Base-by-base conservation (phyloP, 2,797 vertebrate genomes). In the Kryptopterus vitreolus region DNA sequence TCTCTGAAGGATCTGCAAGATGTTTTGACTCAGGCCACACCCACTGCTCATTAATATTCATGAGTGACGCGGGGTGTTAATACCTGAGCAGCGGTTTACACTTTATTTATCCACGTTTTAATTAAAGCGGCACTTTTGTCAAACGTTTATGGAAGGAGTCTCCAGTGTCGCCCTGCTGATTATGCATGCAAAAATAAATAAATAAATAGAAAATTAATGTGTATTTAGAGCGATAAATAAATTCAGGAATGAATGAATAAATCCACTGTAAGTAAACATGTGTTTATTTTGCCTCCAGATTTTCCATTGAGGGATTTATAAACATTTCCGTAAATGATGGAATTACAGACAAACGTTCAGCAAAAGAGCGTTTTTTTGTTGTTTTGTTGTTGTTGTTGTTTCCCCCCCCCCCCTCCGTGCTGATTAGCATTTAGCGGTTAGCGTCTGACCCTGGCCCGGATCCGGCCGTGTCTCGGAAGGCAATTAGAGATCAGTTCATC, bases 401-500 rank as follows among this genome's bases (percentile, higher is more conserved):
- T 12, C 38, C 22, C 38, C 62, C 33, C 16, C 3, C 29, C 3
- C 65, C 48, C 46, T 38, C n/a, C 43, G 0, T 18, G 16, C 13
- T 46, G 43, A 68, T 69, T 69, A 48, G 66, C 66, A 50, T 50
- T 24, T 48, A 68, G 38, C 66, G 18, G n/a, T 29, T 29, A 29
- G 29, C 43, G 29, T 69, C 43, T 69, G 66, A 50, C 66, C 66
- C 66, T 50, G 24, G 15, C 10, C 66, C 50, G 66, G 43, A 29
- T 69, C 66, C 66, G 0, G 24, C 43, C 7, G 26, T 29, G 66
- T 69, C 66, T 48, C 4, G 18, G 43, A 29, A 48, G 66, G n/a
- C 26, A 43, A 69, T 82, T 80, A 80, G 50, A 65, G 66, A 81
- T 78, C 69, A 29, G 22, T 78, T 84, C 76, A 81, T 81, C 69